These are phyloP conservation scores for Eriocheir sinensis DNA, from an alignment of 1,140 invertebrate species.

Conservation along the genomic window DNA sequence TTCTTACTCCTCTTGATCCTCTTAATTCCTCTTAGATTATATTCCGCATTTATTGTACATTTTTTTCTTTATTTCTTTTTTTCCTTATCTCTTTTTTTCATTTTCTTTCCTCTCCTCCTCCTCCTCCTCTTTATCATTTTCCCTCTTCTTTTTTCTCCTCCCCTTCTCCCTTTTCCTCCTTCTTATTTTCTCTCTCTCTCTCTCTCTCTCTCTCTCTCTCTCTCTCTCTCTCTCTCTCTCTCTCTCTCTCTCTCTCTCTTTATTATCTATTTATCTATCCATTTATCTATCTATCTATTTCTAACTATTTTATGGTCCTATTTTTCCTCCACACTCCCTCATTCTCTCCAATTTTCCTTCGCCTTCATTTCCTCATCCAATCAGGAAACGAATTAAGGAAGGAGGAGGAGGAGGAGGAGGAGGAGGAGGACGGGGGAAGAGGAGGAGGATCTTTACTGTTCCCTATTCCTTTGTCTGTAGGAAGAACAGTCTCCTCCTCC, in stretches of 20 bases:
- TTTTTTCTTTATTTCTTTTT: neutral
- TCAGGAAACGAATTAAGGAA: neutral
- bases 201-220: constrained; percentile 62
- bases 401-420: neutral
- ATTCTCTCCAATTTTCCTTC: too few relatives aligned
- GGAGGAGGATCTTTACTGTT: neutral
- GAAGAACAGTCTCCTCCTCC: neutral
- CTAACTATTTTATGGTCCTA: too few relatives aligned
- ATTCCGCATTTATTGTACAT: too few relatives aligned
- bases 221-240: constrained; percentile 46
- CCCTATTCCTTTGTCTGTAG: neutral
- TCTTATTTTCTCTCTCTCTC: constrained; percentile 40
- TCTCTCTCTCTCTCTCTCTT: too few relatives aligned
- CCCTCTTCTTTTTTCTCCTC: neutral
- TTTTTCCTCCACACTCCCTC: too few relatives aligned
- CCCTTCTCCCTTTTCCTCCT: neutral
- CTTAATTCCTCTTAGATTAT: neutral
- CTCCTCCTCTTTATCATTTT: neutral
- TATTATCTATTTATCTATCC: neutral
- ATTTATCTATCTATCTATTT: neutral
- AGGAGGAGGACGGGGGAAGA: too few relatives aligned
- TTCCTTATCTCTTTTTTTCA: neutral
- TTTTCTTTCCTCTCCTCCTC: neutral
- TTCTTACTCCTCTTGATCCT: neutral
- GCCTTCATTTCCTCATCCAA: neutral